Base-by-base conservation (phyloP, 30 jellyfish, hydroid and myxozoan species). In the Hydra vulgaris region DNA sequence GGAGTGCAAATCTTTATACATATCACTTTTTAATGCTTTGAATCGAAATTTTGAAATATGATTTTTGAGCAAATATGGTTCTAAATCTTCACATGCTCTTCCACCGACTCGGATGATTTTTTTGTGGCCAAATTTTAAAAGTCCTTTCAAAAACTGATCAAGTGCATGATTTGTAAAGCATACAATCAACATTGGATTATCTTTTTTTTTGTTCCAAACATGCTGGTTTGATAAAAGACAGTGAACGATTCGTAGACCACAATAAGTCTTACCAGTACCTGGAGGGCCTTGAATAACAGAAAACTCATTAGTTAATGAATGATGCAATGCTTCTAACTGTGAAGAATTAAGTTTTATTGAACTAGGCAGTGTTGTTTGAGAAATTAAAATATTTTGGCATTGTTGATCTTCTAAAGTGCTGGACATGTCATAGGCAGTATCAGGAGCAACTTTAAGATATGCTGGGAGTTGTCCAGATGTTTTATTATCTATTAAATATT, bases 261-360 rank as follows among this genome's bases (percentile, higher is more conserved):
- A 79, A 66, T 75, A 90, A 15, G 97, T 83, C 84, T 90, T 90
- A 5, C 96, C 96, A 17, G 96, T 86, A 15, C 97, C 97, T 8
- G 97, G 97, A n/a, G 97, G 97, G 27, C 97, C 97, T 79, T 90
- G 97, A 23, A 78, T 18, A 19, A 78, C 70, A 53, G 79, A 76
- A 23, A 78, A 78, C 26, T 78, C 79, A 27, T 78, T 40, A 27
- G 26, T 52, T 40, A 78, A 56, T 15, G 85, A 75, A 56, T 78
- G 85, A 7, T 21, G 77, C 27, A 78, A 78, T 8, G 85, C 85
- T 17, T 55, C 54, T 23, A 78, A 56, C 66, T 78, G 85, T 52
- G 85, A 78, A 27, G 78, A 27, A 56, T 78, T 78, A 17, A 78
- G 69, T 1, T 75, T 70, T 40, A 40, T 40, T 40, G 61, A 40